These are phyloP conservation scores for Daphoenositta chrysoptera DNA, from an alignment of 2,113 vertebrate genomes.

Conservation along the genomic window DNA sequence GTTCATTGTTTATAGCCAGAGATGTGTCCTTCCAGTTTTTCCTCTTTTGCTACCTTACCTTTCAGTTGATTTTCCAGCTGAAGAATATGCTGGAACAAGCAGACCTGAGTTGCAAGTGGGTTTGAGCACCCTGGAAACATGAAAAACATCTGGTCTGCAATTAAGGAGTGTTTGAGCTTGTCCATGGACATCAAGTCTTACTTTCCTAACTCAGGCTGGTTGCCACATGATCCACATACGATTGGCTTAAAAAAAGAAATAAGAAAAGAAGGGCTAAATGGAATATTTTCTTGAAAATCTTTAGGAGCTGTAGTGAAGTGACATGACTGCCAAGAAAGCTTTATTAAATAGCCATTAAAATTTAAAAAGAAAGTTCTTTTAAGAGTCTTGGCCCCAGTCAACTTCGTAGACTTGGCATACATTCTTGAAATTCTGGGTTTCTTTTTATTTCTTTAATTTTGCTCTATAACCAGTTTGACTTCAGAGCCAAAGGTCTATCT, in stretches of 20 bases:
- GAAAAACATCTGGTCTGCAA: not conserved
- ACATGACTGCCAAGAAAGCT: not conserved
- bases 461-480: not conserved
- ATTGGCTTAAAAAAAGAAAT: not conserved
- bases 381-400: not conserved
- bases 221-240: not conserved
- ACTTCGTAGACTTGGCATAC: constrained; percentile 7
- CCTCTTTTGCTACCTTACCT: not conserved
- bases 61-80: not conserved
- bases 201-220: not conserved
- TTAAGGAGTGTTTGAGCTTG: not conserved
- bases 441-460: constrained; percentile 39
- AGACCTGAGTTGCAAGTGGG: not conserved
- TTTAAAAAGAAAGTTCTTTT: not conserved
- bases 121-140: not conserved
- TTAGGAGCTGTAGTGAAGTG: not conserved
- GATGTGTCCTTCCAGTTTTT: not conserved
- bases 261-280: not conserved
- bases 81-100: not conserved
- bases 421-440: constrained; percentile 16
- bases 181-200: not conserved
- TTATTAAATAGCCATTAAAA: constrained; percentile 44
- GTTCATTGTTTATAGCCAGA: not conserved
- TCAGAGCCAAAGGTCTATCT: not conserved
- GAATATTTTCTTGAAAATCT: not conserved